A percentile compares a stretch with the other conserved stretches of the same genome.
phyloP scores from a whole-genome alignment of 64 coral and sea anemone species.

The Montipora foliosa region DNA sequence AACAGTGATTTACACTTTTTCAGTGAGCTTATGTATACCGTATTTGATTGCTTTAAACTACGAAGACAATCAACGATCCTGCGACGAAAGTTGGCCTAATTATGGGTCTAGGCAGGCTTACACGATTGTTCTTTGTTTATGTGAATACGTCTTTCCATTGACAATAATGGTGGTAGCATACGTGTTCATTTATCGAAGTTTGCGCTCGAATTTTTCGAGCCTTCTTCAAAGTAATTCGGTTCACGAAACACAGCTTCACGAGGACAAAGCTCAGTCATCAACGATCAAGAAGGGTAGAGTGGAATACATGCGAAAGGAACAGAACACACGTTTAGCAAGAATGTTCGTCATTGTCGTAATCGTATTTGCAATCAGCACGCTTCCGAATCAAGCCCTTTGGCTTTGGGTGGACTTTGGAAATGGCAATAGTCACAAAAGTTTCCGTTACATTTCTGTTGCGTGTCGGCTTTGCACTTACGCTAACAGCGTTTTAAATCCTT shows the following conservation, averaged over 20 bases:
- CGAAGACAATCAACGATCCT: neutral
- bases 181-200: constrained; percentile 26
- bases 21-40: constrained; percentile 38
- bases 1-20: constrained; percentile 3
- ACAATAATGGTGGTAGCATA: constrained; percentile 51
- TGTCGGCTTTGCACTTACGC: constrained; percentile 82
- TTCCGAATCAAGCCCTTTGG: constrained; percentile 88
- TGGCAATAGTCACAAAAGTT: constrained; percentile 26
- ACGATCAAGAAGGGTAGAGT: neutral
- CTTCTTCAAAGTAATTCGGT: neutral
- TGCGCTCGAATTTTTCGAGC: constrained; percentile 10
- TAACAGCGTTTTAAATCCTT: constrained; percentile 84
- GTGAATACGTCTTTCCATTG: constrained; percentile 61
- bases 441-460: constrained; percentile 53
- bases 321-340: constrained; percentile 66
- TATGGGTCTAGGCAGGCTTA: constrained; percentile 56
- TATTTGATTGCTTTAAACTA: constrained; percentile 46
- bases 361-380: constrained; percentile 88
- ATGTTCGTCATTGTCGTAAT: constrained; percentile 84
- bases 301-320: constrained; percentile 19
- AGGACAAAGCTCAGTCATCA: neutral
- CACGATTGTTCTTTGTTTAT: constrained; percentile 54
- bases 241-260: neutral
- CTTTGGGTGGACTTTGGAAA: constrained; percentile 81
- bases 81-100: constrained; percentile 51